Evolutionary conservation across 1,140 invertebrate genomes (phyloP), one percentile per base, ranked within the genome.

Genomic region (Mactra quadrangularis): DNA sequence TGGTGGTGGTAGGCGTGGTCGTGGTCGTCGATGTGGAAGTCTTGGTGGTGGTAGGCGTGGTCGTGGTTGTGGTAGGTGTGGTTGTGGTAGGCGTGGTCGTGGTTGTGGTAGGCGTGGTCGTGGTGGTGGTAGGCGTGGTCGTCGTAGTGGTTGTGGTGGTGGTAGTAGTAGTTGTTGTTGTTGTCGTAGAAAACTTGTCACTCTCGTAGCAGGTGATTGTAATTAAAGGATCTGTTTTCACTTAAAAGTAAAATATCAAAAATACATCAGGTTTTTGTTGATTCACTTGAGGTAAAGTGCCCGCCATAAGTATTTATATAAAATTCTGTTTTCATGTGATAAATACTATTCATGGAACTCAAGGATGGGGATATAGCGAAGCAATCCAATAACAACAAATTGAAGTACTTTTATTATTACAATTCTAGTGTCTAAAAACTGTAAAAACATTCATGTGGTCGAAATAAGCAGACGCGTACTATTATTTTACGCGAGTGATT

Each of bases 41-140:
- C 11, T 15, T 55, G 6, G 29, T 38, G 0, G 53, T n/a, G 6
- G 35, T 27, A 22, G 70, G 11, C 19, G 68, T 33, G 3, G 50
- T 50, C n/a, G 70, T 31, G 2, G 33, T 53, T 7, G 50, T 4
- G 17, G 70, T 72, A 15, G 70, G 38, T 38, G 70, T 35, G 1
- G 70, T 35, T 9, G 53, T 55, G 0, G 33, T 35, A 25, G 53
- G 2, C 0, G 70, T 27, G 3, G 70, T 35, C 1, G 53, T 41
- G 3, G 70, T 72, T 1, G 70, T 55, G 0, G 53, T 38, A 52
- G 70, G 33, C 2, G 70, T 72, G 31, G 70, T 41, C 13, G 70
- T 72, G 9, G 70, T 55, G 9, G 53, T 57, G 1, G 70, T 57
- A 6, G 70, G 53, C 0, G 50, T 38, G n/a, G 70, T 72, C 25